Evolutionary conservation across 1,140 invertebrate genomes (phyloP), one percentile per base, ranked within the genome.

Genomic region (Tetranychus cinnabarinus): DNA sequence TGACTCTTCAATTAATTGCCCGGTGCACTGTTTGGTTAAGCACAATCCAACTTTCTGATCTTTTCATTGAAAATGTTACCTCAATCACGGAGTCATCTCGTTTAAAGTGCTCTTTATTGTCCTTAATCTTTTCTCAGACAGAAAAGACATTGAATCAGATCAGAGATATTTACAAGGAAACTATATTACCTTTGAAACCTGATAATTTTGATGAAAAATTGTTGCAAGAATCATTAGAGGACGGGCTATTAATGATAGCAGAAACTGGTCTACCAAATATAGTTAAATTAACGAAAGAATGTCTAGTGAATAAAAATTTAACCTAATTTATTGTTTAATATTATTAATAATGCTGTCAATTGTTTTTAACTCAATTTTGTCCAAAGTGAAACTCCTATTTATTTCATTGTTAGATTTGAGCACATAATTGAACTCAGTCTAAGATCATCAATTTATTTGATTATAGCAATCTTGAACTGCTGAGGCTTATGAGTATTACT

Each of bases 1-100:
- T 92, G 6, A 83, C 79, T 55, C 72, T 91, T 36, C 86, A 90
- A 74, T 75, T 91, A 37, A 66, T 87, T 34, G 78, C 83, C 36
- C 78, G 88, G 65, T 85, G 85, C 71, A 73, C 75, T 35, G 78
- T 77, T 15, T 91, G 85, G 84, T 75, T 81, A 45, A 45, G 68
- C 50, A 33, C 35, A 23, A 52, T 33, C 8, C n/a, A 52, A 47
- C 12, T 62, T 63, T 15, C 42, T 1, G 12, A 31, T 34, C 7
- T 56, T 7, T 12, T 31, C 36, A 37, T 56, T 33, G 55, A 23
- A 56, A 56, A 56, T 56, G 55, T 35, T 1, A 52, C n/a, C 33
- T 37, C 55, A 8, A 13, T 8, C 10, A 15, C 10, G 7, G 55
- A 56, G 12, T 37, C 34, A 36, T 31, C 37, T 35, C 55, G 37